phyloP scores from a whole-genome alignment of 2,797 vertebrate genomes.

The Girardinus metallicus region DNA sequence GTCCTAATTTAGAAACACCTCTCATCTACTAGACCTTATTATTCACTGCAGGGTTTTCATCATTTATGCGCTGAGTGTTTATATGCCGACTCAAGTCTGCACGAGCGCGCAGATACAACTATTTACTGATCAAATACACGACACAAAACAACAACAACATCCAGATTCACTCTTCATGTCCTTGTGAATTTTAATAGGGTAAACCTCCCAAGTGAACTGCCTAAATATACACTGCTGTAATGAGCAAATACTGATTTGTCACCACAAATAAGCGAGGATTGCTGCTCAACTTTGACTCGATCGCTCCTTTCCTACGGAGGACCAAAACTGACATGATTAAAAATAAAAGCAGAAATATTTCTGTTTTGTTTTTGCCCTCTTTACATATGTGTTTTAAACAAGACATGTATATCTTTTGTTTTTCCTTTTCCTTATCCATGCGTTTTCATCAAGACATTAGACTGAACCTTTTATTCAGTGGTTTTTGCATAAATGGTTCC shows the following conservation, averaged over 20 bases:
- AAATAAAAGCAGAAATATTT: too few species aligned
- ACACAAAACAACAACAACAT: constrained; percentile 2
- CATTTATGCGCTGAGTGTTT: constrained; percentile 7
- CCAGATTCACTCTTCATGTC: background rate
- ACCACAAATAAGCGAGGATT: background rate
- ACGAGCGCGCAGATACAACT: background rate
- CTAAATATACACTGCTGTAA: constrained; percentile 1
- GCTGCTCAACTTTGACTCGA: background rate
- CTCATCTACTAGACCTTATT: background rate
- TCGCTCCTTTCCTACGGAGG: background rate
- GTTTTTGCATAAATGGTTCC: too few species aligned
- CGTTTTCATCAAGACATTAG: too few species aligned
- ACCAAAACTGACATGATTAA: too few species aligned
- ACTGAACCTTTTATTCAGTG: too few species aligned
- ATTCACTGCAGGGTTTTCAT: constrained; percentile 3
- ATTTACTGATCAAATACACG: constrained; percentile 4
- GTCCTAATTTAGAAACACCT: constrained; percentile 8
- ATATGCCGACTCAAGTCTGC: background rate
- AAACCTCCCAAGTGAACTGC: background rate
- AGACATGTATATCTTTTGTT: too few species aligned
- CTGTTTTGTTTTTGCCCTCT: too few species aligned
- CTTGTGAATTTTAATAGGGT: background rate
- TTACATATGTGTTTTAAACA: too few species aligned
- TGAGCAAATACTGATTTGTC: background rate
- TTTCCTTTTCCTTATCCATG: too few species aligned